Evolutionary conservation across 92 coral and sea anemone species (phyloP).

Genomic region (Blastomussa wellsi): DNA sequence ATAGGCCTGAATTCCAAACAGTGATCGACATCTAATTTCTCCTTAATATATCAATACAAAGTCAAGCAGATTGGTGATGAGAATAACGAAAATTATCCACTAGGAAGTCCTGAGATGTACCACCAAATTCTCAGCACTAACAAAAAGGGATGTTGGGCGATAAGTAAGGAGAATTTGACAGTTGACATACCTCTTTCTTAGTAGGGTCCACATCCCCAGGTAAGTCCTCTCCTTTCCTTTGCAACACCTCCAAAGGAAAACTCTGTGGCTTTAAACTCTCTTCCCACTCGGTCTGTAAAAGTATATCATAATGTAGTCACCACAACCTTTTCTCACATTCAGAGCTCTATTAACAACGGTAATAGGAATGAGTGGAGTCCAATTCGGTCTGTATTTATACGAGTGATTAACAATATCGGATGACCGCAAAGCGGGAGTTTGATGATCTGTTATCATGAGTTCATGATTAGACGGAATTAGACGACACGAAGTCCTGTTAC

Average conservation of each 20-base stretch:
- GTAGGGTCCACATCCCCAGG: slow-evolving; percentile 71
- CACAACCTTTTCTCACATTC: too few relatives aligned
- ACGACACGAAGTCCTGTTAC: too few relatives aligned
- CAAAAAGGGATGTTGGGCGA: not conserved
- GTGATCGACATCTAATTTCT: not conserved
- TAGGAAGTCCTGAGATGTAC: not conserved
- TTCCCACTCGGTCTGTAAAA: slow-evolving; percentile 32
- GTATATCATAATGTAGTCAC: not conserved
- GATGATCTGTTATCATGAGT: too few relatives aligned
- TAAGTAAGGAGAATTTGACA: not conserved
- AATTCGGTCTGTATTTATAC: too few relatives aligned
- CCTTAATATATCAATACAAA: not conserved
- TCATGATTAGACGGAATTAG: too few relatives aligned
- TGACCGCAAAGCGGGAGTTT: too few relatives aligned
- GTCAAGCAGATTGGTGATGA: not conserved
- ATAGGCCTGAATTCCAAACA: too few relatives aligned
- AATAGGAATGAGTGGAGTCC: too few relatives aligned
- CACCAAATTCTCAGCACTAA: not conserved
- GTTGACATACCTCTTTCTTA: slow-evolving; percentile 65
- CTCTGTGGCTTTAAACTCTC: slow-evolving; percentile 30
- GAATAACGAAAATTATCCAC: not conserved
- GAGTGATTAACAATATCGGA: too few relatives aligned
- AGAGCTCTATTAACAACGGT: too few relatives aligned
- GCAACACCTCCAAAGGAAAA: slow-evolving; percentile 22
- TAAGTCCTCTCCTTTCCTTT: slow-evolving; percentile 47